These are phyloP conservation scores for Proisotoma minuta DNA, from an alignment of 2,888 invertebrate genomes.

Conservation along the genomic window DNA sequence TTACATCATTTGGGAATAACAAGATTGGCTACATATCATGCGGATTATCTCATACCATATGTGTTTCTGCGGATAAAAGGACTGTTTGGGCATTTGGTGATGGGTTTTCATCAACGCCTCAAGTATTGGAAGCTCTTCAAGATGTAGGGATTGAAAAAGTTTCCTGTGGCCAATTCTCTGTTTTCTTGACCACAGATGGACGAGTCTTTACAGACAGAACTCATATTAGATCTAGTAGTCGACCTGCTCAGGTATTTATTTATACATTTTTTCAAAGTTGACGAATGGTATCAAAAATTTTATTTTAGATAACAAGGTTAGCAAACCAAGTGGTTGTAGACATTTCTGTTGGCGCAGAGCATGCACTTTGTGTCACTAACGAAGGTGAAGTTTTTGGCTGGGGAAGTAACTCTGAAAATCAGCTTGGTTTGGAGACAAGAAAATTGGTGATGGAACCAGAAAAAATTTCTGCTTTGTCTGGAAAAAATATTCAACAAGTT, in stretches of 20 bases:
- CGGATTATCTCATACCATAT: slow-evolving; percentile 62
- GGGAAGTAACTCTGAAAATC: slow-evolving; percentile 62
- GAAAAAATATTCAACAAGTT: slow-evolving; percentile 58
- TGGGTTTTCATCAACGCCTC: slow-evolving; percentile 55
- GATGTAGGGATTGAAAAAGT: slow-evolving; percentile 59
- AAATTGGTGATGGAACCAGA: slow-evolving; percentile 58
- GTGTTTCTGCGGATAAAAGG: slow-evolving; percentile 58
- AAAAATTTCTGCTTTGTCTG: slow-evolving; percentile 55
- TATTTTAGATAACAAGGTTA: slow-evolving; percentile 52
- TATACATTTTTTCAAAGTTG: neutral
- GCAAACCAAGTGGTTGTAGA: slow-evolving; percentile 57
- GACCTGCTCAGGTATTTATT: slow-evolving; percentile 53
- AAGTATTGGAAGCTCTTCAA: slow-evolving; percentile 57
- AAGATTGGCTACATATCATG: slow-evolving; percentile 57
- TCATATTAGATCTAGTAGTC: slow-evolving; percentile 55
- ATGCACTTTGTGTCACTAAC: slow-evolving; percentile 58
- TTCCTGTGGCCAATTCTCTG: slow-evolving; percentile 61
- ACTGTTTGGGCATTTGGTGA: slow-evolving; percentile 64
- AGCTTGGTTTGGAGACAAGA: slow-evolving; percentile 59
- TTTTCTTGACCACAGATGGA: slow-evolving; percentile 60
- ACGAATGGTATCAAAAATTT: neutral
- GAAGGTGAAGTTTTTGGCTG: slow-evolving; percentile 39
- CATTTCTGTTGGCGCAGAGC: slow-evolving; percentile 61
- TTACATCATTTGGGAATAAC: slow-evolving; percentile 55
- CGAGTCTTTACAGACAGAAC: slow-evolving; percentile 59